phyloP scores from a whole-genome alignment of 2,797 vertebrate species.

The Channallabes apus region DNA sequence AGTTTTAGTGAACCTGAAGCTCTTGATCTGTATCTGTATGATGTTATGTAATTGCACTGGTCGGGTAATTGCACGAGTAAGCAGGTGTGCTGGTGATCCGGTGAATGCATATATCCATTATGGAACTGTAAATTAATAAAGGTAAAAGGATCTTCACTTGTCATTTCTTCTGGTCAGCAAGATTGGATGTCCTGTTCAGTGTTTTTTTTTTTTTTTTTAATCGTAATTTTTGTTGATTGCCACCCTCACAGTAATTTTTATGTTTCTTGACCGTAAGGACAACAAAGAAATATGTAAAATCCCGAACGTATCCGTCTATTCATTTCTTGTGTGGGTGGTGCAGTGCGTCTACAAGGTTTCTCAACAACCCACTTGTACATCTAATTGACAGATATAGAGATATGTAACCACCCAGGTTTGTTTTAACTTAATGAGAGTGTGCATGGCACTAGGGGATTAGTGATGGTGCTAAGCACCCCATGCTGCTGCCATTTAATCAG shows the following conservation, averaged over 20 bases:
- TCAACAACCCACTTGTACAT: slow-evolving; percentile 46
- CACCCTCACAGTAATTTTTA: background rate
- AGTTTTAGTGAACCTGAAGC: background rate
- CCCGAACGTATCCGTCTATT: slow-evolving; percentile 59
- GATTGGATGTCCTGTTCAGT: background rate
- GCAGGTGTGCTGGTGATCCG: background rate
- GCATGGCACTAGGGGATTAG: slow-evolving; percentile 57
- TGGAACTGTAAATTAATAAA: background rate
- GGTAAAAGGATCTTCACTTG: background rate
- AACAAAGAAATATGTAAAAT: slow-evolving; percentile 11
- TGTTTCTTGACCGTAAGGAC: background rate
- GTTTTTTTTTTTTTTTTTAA: background rate
- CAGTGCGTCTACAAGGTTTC: slow-evolving; percentile 59
- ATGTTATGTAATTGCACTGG: background rate
- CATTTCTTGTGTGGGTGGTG: slow-evolving; percentile 60
- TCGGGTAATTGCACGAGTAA: background rate
- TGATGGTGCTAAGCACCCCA: slow-evolving; percentile 59
- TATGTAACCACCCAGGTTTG: slow-evolving; percentile 55
- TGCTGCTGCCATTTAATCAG: slow-evolving; percentile 71
- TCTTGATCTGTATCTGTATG: background rate
- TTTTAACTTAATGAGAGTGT: slow-evolving; percentile 59
- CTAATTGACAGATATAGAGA: slow-evolving; percentile 58
- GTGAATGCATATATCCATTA: background rate
- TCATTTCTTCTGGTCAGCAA: background rate
- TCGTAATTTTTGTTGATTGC: background rate